These are phyloP conservation scores for Drosophila takahashii DNA, from an alignment of 1,140 invertebrate genomes.

Conservation along the genomic window DNA sequence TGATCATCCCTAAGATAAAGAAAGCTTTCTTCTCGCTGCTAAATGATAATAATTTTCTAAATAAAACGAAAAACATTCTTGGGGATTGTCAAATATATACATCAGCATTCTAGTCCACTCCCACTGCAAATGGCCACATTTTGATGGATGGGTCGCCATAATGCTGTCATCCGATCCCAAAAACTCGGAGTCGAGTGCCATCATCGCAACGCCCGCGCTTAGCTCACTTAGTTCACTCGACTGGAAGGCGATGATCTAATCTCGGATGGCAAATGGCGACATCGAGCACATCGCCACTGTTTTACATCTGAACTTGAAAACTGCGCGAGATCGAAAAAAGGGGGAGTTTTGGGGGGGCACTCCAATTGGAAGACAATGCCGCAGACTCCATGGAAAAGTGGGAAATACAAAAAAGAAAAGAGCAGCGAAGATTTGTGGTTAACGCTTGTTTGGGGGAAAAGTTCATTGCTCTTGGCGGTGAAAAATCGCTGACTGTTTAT, in stretches of 20 bases:
- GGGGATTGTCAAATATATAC: background rate
- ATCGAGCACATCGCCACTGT: background rate
- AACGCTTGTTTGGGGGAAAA: slow-evolving; percentile 28
- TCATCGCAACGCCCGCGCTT: slow-evolving; percentile 4
- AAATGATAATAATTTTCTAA: background rate
- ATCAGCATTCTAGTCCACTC: background rate
- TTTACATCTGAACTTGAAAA: slow-evolving; percentile 58
- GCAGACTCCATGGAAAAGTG: slow-evolving; percentile 9
- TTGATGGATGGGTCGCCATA: background rate
- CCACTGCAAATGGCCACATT: background rate
- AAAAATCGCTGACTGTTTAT: slow-evolving; percentile 66
- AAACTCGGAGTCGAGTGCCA: background rate
- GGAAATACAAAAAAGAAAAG: background rate
- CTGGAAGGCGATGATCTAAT: slow-evolving; percentile 8
- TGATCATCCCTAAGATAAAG: too few relatives aligned
- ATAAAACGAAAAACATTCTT: background rate
- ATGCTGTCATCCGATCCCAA: slow-evolving; percentile 12
- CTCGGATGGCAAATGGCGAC: background rate
- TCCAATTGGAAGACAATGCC: slow-evolving; percentile 15
- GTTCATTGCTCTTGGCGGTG: slow-evolving; percentile 55
- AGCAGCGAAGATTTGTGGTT: slow-evolving; percentile 26
- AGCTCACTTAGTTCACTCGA: slow-evolving; percentile 9
- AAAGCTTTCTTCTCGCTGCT: too few relatives aligned
- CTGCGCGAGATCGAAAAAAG: background rate
- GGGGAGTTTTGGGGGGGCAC: background rate